Evolutionary conservation across 1,140 invertebrate genomes (phyloP).

Genomic region (Sinella curviseta): DNA sequence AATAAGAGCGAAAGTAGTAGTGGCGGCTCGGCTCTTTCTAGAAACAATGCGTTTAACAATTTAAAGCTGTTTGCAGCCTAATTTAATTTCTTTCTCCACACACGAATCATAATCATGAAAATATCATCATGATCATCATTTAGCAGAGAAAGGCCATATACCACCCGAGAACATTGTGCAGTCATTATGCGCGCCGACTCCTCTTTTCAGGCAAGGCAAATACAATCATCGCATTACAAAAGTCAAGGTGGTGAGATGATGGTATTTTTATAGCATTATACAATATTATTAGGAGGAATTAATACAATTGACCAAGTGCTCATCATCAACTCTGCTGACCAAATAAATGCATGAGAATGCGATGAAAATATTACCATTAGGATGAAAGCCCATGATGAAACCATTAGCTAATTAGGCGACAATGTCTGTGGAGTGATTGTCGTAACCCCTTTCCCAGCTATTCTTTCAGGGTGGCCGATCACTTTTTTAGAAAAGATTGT

Average conservation of each 20-base stretch:
- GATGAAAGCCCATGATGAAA: background rate
- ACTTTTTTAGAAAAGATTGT: constrained; percentile 16
- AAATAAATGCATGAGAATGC: background rate
- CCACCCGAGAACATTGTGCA: constrained; percentile 7
- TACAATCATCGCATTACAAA: no score
- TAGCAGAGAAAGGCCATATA: no score
- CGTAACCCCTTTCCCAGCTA: background rate
- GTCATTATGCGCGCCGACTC: background rate
- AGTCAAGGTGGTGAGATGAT: no score
- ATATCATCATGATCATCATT: no score
- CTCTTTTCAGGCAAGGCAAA: background rate
- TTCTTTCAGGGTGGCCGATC: constrained; percentile 31
- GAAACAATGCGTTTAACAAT: background rate
- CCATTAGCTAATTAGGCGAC: constrained; percentile 20
- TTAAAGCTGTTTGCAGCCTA: background rate
- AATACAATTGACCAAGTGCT: no score
- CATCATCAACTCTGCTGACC: background rate
- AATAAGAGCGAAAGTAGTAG: background rate
- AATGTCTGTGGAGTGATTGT: background rate
- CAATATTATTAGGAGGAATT: no score
- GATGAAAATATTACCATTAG: background rate
- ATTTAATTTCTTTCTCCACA: background rate
- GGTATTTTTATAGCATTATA: no score
- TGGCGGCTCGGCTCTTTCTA: background rate
- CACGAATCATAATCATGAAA: background rate